These are phyloP conservation scores for Drosophila kikkawai DNA, from an alignment of 1,140 invertebrate genomes.

Conservation along the genomic window DNA sequence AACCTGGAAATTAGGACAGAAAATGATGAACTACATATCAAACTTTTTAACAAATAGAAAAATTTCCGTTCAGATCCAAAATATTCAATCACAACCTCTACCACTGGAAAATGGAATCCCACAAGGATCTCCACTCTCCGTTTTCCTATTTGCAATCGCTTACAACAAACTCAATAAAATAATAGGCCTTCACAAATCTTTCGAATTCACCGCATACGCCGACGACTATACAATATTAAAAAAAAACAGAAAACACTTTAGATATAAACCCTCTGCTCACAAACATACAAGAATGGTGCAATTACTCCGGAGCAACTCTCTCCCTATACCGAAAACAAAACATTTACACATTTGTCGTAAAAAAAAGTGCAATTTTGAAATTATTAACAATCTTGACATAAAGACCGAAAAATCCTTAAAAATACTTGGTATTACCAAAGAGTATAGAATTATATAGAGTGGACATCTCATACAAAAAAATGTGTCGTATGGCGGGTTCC, in stretches of 20 bases:
- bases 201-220: conserved; percentile 9
- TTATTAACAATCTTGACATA: not conserved
- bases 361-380: not conserved
- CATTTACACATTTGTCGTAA: conserved; percentile 1
- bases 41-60: no score
- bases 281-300: conserved; percentile 14
- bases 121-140: no score
- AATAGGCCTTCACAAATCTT: conserved; percentile 7
- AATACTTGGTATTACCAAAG: no score
- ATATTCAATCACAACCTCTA: no score
- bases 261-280: conserved; percentile 6
- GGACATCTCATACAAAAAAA: no score
- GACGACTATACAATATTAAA: conserved; percentile 19
- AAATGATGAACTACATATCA: no score
- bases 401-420: no score
- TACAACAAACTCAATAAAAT: conserved; percentile 8
- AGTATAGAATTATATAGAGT: no score
- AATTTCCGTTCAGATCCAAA: no score
- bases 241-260: conserved; percentile 4
- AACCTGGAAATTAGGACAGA: no score
- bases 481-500: no score
- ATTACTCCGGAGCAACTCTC: not conserved
- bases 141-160: conserved; percentile 4
- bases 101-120: no score
- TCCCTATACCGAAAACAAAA: conserved; percentile 1